Evolutionary conservation across 2,888 invertebrate species (phyloP), one percentile per base, ranked within the genome.

Genomic region (Lutraria lutraria): DNA sequence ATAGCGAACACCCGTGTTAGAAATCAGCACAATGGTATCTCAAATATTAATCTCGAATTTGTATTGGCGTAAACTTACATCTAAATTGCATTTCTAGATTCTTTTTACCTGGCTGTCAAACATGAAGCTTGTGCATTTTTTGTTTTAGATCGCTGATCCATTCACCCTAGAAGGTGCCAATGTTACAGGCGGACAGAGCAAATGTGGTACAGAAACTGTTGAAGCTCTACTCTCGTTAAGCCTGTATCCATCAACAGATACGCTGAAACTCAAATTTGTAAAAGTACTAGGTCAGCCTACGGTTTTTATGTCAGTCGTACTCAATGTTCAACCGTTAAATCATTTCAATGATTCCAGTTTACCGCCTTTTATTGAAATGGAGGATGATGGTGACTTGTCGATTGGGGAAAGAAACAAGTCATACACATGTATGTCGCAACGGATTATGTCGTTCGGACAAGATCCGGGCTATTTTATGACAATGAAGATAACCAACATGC

Each of bases 391-490:
- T 19, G 84, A 84, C n/a, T 31, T 84, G 34, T 31, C 54, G 0
- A 31, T 76, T 52, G 84, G 84, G 15, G 13, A n/a, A 29, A 84
- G 43, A 31, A 76, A 76, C 10, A 84, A 72, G 31, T 84, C 84
- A 16, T 84, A 53, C 29, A 84, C 19, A 10, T 84, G 84, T 53
- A 53, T 15, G 6, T 84, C 84, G 0, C 52, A 76, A 21, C 54
- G 76, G 54, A 21, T 29, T 19, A 31, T 84, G 53, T 54, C 72
- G 6, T 84, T 84, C 25, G 72, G 72, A 0, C 72, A 84, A 29
- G 84, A 84, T 29, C 84, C 84, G 15, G 84, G 84, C 8, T 84
- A 84, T 31, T 76, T 72, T 19, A 84, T 84, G 84, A 76, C 84
- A 4, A 84, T 84, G 84, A 76, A 25, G 31, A 54, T 84, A 10